Conservation (phyloP, 2,888 invertebrate genomes). For the Aricia artaxerxes region DNA sequence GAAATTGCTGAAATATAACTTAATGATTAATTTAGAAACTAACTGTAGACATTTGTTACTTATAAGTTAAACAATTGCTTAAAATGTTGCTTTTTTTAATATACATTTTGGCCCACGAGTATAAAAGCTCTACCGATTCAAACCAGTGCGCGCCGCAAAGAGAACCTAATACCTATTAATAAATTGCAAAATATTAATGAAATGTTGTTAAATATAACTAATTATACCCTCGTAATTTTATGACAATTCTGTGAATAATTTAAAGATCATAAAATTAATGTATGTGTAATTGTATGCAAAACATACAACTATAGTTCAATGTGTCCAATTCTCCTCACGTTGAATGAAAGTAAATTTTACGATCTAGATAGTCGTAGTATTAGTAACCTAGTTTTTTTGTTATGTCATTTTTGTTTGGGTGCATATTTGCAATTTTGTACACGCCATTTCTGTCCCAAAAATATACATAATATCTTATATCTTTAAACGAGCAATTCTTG, state of each 20-base stretch:
- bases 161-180: neutral
- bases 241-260: neutral
- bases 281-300: constrained; percentile 73
- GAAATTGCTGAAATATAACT: too few relatives aligned
- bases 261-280: constrained; percentile 54
- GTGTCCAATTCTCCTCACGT: constrained; percentile 52
- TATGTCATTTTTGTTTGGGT: neutral
- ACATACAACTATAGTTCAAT: constrained; percentile 52
- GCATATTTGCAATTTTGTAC: neutral
- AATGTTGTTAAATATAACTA: constrained; percentile 7
- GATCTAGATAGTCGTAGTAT: constrained; percentile 10
- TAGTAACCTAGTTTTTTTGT: constrained; percentile 20
- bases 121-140: neutral
- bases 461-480: neutral
- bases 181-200: neutral
- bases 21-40: too few relatives aligned
- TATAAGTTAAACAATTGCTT: too few relatives aligned
- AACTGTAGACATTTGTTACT: too few relatives aligned
- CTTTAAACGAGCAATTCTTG: too few relatives aligned
- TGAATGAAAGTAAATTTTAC: constrained; percentile 28
- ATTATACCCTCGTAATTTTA: constrained; percentile 8
- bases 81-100: too few relatives aligned
- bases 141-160: neutral
- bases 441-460: neutral
- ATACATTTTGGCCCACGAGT: neutral